Evolutionary conservation across 2,888 invertebrate genomes (phyloP).

Genomic region (Lomographa bimaculata): DNA sequence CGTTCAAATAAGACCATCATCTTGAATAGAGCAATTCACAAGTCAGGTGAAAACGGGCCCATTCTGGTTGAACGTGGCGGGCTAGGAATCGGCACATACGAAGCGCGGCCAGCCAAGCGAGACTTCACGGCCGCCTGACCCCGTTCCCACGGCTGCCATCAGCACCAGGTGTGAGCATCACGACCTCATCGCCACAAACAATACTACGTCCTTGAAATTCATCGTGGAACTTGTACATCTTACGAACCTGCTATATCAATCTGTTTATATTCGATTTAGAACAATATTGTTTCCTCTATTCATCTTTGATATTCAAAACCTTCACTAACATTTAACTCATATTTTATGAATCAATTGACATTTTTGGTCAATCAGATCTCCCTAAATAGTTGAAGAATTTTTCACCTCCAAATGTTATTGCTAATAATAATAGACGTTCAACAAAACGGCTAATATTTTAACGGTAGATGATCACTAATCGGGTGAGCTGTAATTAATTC

Average conservation of each 20-base stretch:
- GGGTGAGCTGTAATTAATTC: constrained; percentile 26
- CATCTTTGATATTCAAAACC: too few relatives aligned
- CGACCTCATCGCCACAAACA: constrained; percentile 49
- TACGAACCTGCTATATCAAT: constrained; percentile 2
- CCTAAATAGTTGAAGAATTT: not conserved
- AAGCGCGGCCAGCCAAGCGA: constrained; percentile 63
- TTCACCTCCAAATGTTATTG: not conserved
- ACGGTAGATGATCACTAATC: constrained; percentile 11
- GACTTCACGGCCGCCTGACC: constrained; percentile 74
- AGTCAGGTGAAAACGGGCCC: constrained; percentile 12
- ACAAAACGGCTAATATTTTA: constrained; percentile 7
- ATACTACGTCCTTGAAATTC: constrained; percentile 32
- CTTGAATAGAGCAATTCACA: constrained; percentile 1
- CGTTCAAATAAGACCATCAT: not conserved
- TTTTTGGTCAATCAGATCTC: constrained; percentile 3
- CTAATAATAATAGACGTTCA: constrained; percentile 19
- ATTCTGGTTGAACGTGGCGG: constrained; percentile 12
- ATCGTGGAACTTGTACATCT: constrained; percentile 2
- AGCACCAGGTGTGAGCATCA: constrained; percentile 43
- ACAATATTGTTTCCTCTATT: too few relatives aligned
- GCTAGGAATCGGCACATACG: constrained; percentile 33
- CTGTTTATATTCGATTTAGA: too few relatives aligned
- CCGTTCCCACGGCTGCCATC: constrained; percentile 68
- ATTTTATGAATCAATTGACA: too few relatives aligned
- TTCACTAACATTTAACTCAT: too few relatives aligned